Percentiles rank a stretch among this genome's conserved stretches.
These are phyloP conservation scores for Echinarachnius parma DNA, from an alignment of 53 echinoderm and acorn worm species.

Conservation along the genomic window DNA sequence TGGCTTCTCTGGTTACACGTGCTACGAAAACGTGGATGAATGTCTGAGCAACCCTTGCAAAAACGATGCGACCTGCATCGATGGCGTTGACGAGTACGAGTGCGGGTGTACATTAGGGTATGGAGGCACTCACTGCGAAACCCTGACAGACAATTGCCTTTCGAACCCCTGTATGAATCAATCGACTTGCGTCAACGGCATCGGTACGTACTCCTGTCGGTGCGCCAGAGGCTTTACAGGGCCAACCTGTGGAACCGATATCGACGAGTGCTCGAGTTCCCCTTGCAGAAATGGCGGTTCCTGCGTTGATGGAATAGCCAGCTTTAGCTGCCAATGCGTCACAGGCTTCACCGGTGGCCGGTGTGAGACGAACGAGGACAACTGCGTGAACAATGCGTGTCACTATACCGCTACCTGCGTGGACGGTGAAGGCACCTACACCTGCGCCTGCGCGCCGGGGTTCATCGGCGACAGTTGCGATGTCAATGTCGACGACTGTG, in stretches of 20 bases:
- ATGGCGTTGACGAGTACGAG: constrained; percentile 40
- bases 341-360: constrained; percentile 58
- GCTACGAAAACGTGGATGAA: constrained; percentile 18
- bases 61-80: constrained; percentile 55
- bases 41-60: constrained; percentile 55
- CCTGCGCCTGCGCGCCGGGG: constrained; percentile 54
- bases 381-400: constrained; percentile 23
- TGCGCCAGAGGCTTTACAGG: constrained; percentile 63
- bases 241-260: constrained; percentile 53
- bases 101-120: constrained; percentile 59
- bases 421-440: constrained; percentile 9
- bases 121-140: constrained; percentile 49
- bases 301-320: constrained; percentile 48
- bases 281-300: constrained; percentile 54
- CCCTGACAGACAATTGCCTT: constrained; percentile 58
- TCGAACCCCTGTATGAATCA: constrained; percentile 42
- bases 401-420: constrained; percentile 27
- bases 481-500: constrained; percentile 67
- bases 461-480: constrained; percentile 61
- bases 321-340: constrained; percentile 61
- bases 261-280: constrained; percentile 63
- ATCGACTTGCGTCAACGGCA: constrained; percentile 56
- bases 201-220: constrained; percentile 65
- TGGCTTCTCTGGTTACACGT: constrained; percentile 8
- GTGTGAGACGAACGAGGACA: constrained; percentile 44